These are phyloP conservation scores for Rissa tridactyla DNA, from an alignment of 2,113 vertebrate genomes.

Conservation along the genomic window DNA sequence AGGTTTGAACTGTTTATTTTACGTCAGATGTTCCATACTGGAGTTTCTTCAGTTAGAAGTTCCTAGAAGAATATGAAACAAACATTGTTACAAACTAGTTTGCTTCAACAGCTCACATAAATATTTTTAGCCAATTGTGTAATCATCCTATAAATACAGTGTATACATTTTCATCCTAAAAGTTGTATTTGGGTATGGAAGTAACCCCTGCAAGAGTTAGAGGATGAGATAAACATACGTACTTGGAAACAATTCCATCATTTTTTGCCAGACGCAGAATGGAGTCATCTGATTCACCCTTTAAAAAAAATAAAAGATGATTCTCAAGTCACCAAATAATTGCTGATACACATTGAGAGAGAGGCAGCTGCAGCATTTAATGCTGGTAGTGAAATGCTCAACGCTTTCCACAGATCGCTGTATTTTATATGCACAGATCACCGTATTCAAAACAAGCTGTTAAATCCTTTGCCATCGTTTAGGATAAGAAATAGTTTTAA, in stretches of 20 bases:
- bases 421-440: neutral
- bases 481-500: neutral
- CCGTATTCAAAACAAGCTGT: neutral
- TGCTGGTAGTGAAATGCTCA: neutral
- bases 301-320: neutral
- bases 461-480: neutral
- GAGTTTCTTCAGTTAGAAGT: constrained; percentile 68
- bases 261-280: constrained; percentile 90
- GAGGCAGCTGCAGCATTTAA: neutral
- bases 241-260: constrained; percentile 90
- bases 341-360: neutral
- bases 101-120: neutral
- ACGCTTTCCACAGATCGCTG: neutral
- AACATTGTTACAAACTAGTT: neutral
- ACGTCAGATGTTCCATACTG: constrained; percentile 40
- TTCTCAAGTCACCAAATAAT: neutral
- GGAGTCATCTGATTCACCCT: constrained; percentile 94
- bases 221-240: constrained; percentile 35
- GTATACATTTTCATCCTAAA: neutral
- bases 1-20: constrained; percentile 76
- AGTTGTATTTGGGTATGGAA: neutral
- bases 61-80: constrained; percentile 71
- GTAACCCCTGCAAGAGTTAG: neutral
- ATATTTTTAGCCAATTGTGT: neutral
- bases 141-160: neutral